Base-by-base conservation (phyloP, 2,797 vertebrate genomes). In the Melanotaenia maccullochi region DNA sequence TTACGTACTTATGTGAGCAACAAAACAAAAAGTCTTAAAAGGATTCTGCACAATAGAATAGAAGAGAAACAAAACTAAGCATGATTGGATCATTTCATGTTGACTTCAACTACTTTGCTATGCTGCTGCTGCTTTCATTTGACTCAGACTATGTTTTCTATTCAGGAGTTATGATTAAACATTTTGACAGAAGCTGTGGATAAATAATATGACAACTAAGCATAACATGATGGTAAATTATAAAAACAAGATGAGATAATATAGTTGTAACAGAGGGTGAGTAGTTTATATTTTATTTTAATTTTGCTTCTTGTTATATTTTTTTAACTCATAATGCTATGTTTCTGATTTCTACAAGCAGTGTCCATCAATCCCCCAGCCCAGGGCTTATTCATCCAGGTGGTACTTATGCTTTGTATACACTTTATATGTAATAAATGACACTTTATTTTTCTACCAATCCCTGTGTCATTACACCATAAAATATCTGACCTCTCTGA, bases 1-100 rank as follows among this genome's bases (percentile, higher is more conserved):
- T 93, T 93, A 93, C 84, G 89, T 85, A 89, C 80, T 90, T 87
- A 81, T 87, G 64, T 79, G 78, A 88, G 85, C 92, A 92, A 88
- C 91, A 92, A 89, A 91, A 92, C 78, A 90, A 87, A 87, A 90
- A 86, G 64, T 75, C 81, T 87, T 90, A 90, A 86, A 92, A 86
- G 65, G 78, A 81, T 75, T 76, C 78, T 85, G 71, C 78, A 4
- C 4, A 30, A 30, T 30, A 75, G 56, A 87, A 90, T 91, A 78
- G 89, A 87, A 89, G 90, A 81, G 61, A 11, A 83, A 66, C 75
- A 79, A 77, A 73, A 65, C 54, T n/a, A 52, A 0, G 1, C 52
- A 20, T 71, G 30, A 68, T 75, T 79, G 69, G 71, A 68, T 67
- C 40, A 38, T 58, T 79, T 69, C 51, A 24, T 54, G 57, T 75